Conservation (phyloP, 2,888 invertebrate species). For the Augochlorella aurata region DNA sequence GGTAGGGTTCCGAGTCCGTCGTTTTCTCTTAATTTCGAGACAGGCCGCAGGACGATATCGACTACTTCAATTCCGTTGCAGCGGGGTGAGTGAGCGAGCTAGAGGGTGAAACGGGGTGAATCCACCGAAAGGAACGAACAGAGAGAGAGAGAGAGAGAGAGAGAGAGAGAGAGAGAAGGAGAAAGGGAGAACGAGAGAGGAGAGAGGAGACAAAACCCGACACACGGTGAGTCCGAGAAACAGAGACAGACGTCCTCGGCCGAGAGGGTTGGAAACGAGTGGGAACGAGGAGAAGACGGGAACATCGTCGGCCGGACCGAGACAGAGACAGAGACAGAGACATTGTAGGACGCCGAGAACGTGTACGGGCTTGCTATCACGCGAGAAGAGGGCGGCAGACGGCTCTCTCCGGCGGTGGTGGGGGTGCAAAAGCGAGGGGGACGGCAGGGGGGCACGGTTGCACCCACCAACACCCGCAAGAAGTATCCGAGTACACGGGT, state of each 20-base stretch:
- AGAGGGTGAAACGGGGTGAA: neutral
- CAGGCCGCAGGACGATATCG: conserved; percentile 79
- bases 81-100: neutral
- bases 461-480: conserved; percentile 55
- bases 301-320: conserved; percentile 26
- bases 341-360: conserved; percentile 57
- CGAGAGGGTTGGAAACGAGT: neutral
- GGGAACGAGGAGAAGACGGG: conserved; percentile 35
- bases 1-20: conserved; percentile 57
- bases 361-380: conserved; percentile 52
- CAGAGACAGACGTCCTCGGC: conserved; percentile 28
- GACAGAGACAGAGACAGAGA: conserved; percentile 51
- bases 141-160: neutral
- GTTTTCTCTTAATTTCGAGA: conserved; percentile 78
- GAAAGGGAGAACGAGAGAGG: neutral
- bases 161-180: neutral
- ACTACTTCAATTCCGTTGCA: conserved; percentile 77
- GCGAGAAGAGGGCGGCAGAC: conserved; percentile 48
- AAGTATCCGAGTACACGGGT: conserved; percentile 58
- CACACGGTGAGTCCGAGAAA: conserved; percentile 38
- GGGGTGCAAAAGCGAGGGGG: conserved; percentile 20
- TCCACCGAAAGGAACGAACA: neutral
- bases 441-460: conserved; percentile 33
- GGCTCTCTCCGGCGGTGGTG: neutral
- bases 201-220: conserved; percentile 23